Base-by-base conservation (phyloP, 2,888 invertebrate species). In the Chrysolina americana region DNA sequence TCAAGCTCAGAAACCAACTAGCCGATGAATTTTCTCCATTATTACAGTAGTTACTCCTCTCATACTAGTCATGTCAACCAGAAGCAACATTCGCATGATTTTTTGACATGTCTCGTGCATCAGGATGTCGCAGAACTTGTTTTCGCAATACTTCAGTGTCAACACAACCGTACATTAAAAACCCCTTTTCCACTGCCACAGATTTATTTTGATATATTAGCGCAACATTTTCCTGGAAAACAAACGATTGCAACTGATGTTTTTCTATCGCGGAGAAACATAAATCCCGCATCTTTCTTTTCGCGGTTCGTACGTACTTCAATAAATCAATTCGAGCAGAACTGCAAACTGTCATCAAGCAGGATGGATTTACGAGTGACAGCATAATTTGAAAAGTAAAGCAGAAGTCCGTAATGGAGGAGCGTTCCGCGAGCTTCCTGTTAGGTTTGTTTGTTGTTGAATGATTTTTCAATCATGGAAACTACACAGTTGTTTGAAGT, bases 331-430 rank as follows among this genome's bases (percentile, higher is more conserved):
- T 76, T 65, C 44, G 47, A 50, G 74, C 73, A 78, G 76, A 80
- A 81, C 76, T 78, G 71, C 71, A 70, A 81, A 80, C 79, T 80
- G 81, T 81, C 79, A 80, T 81, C 81, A 79, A 76, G 76, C 76
- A 68, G 70, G 80, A 79, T 77, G 78, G 79, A 82, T 81, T 81
- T 81, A 81, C 80, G 80, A 78, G 75, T 81, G 81, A 80, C 80
- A 77, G 76, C 70, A 78, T 81, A 78, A 81, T 81, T 81, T 78
- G 75, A 78, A 80, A 79, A 80, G 78, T 80, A 59, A n/a, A 59
- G 23, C 59, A 28, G 17, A 11, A 59, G 28, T 59, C 23, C 28
- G 59, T 28, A 73, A 74, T 69, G 75, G 73, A 74, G 64, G 66
- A 75, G 70, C 36, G 3, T n/a, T 59, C 36, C 59, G 59, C 59